phyloP scores from a whole-genome alignment of 2,888 invertebrate genomes.

The Tillus elongatus region DNA sequence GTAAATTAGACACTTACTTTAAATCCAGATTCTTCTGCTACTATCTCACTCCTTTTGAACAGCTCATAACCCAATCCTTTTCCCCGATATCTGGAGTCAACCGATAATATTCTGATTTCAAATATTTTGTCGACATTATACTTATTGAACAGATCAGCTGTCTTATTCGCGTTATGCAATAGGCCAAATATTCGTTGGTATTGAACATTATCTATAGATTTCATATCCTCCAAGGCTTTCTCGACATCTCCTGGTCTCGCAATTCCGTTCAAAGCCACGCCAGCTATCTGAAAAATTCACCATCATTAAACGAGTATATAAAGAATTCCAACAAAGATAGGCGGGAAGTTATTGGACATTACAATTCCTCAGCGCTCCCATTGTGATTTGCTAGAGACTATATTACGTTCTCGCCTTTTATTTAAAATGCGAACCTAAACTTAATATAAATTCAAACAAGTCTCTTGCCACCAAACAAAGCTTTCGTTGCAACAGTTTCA shows the following conservation, averaged over 20 bases:
- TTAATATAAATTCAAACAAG: too few relatives aligned
- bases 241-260: constrained; percentile 63
- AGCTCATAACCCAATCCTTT: constrained; percentile 66
- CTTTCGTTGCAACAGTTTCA: too few relatives aligned
- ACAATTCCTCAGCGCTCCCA: too few relatives aligned
- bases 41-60: constrained; percentile 55
- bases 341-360: too few relatives aligned
- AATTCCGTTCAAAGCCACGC: constrained; percentile 70
- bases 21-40: constrained; percentile 58
- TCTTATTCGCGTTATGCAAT: constrained; percentile 60
- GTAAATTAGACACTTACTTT: too few relatives aligned
- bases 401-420: too few relatives aligned
- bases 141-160: constrained; percentile 57
- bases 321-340: too few relatives aligned
- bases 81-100: constrained; percentile 61
- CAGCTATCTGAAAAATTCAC: constrained; percentile 55
- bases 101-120: constrained; percentile 73
- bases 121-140: constrained; percentile 62
- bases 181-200: constrained; percentile 72
- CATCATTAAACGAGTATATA: constrained; percentile 22
- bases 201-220: constrained; percentile 56
- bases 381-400: too few relatives aligned
- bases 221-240: constrained; percentile 57
- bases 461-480: too few relatives aligned
- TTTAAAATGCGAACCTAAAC: too few relatives aligned